These are phyloP conservation scores for Tragelaphus imberbis DNA, from an alignment of 2,113 vertebrate genomes.

Conservation along the genomic window DNA sequence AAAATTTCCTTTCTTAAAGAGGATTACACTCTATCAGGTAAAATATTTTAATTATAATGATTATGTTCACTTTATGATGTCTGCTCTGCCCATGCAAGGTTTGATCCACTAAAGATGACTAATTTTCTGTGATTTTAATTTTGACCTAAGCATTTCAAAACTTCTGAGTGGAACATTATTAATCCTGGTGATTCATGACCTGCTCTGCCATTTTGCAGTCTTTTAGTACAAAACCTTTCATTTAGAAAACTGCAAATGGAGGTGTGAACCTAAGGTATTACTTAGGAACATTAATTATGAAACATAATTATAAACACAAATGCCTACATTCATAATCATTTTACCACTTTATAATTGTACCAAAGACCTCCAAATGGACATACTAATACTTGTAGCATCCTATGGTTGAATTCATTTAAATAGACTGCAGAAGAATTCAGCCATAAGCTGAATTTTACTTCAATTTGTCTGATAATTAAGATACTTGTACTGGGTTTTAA, in stretches of 20 bases:
- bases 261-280: not conserved
- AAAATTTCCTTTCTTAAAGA: not conserved
- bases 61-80: not conserved
- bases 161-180: slow-evolving; percentile 1
- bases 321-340: not conserved
- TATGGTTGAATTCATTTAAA: not conserved
- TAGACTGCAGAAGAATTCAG: not conserved
- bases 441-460: not conserved
- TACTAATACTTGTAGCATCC: not conserved
- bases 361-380: not conserved
- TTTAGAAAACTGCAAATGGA: slow-evolving; percentile 50
- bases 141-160: slow-evolving; percentile 18
- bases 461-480: not conserved
- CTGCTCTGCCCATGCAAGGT: not conserved
- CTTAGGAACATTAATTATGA: slow-evolving; percentile 40
- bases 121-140: not conserved
- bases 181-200: slow-evolving; percentile 18
- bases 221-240: slow-evolving; percentile 39
- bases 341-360: not conserved
- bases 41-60: not conserved
- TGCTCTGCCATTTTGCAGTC: slow-evolving; percentile 31
- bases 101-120: not conserved
- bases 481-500: not conserved
- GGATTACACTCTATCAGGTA: not conserved
- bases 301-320: slow-evolving; percentile 46